phyloP scores from a whole-genome alignment of 2,113 vertebrate species.

The Menura novaehollandiae region DNA sequence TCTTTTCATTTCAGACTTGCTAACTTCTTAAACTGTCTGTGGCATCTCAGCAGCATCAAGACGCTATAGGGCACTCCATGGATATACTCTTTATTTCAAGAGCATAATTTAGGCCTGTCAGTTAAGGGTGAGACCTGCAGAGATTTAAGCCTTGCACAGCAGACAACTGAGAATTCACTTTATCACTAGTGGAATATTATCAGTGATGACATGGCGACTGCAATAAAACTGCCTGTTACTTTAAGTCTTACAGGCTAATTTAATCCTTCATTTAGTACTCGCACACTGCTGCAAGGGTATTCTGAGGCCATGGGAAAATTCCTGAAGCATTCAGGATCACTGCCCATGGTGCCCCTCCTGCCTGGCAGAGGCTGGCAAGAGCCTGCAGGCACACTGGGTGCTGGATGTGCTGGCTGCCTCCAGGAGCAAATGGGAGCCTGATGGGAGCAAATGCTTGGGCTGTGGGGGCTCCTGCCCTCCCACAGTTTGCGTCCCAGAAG shows the following conservation, averaged over 20 bases:
- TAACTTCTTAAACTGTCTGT: neutral
- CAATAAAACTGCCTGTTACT: neutral
- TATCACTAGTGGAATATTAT: neutral
- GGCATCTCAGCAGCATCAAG: neutral
- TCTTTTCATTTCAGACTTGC: neutral
- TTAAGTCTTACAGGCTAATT: neutral
- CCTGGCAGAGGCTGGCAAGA: neutral
- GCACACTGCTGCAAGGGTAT: neutral
- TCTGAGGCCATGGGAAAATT: constrained; percentile 25
- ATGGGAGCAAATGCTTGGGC: rapidly evolving
- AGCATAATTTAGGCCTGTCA: neutral
- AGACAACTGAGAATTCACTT: neutral
- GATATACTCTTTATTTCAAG: neutral
- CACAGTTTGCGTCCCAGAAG: neutral
- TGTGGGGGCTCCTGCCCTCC: neutral
- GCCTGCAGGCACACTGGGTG: neutral
- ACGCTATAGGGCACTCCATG: neutral
- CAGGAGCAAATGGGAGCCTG: neutral
- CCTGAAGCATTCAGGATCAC: neutral
- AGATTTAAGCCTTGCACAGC: neutral
- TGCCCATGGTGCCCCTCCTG: neutral
- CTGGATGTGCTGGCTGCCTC: neutral
- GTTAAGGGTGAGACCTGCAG: neutral
- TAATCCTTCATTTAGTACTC: neutral
- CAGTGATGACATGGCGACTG: neutral